phyloP scores from a whole-genome alignment of 2,888 invertebrate species.

The Synanthedon formicaeformis region DNA sequence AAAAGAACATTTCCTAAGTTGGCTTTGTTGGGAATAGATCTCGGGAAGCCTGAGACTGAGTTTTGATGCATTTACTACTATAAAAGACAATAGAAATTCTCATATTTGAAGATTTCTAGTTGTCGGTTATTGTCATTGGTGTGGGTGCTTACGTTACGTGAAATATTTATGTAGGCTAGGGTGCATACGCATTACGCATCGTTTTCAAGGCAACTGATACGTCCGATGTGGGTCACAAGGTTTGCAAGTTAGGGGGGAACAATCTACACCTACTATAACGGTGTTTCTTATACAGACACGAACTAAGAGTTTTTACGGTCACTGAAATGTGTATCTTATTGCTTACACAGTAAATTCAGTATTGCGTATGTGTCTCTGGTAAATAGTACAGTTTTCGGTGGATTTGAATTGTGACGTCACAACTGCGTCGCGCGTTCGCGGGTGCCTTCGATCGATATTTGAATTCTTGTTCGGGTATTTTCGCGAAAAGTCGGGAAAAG shows the following conservation, averaged over 20 bases:
- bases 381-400: too few relatives aligned
- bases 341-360: slow-evolving; percentile 2
- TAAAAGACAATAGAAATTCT: too few relatives aligned
- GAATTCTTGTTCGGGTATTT: slow-evolving; percentile 30
- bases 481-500: slow-evolving; percentile 33
- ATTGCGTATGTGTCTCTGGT: background rate
- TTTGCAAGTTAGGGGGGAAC: slow-evolving; percentile 21
- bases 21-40: too few relatives aligned
- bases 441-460: slow-evolving; percentile 46
- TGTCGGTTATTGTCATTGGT: too few relatives aligned
- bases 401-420: slow-evolving; percentile 48
- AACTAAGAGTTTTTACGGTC: slow-evolving; percentile 5
- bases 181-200: slow-evolving; percentile 59
- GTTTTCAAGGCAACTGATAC: slow-evolving; percentile 12
- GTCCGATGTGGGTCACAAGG: slow-evolving; percentile 60
- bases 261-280: slow-evolving; percentile 10
- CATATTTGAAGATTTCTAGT: too few relatives aligned
- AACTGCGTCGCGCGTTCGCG: slow-evolving; percentile 46
- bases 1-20: too few relatives aligned
- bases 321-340: slow-evolving; percentile 2
- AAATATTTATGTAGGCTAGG: background rate
- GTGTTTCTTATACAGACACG: too few relatives aligned
- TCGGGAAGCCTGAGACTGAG: too few relatives aligned
- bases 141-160: too few relatives aligned
- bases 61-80: too few relatives aligned